Base-by-base conservation (phyloP, 2,888 invertebrate genomes). In the Sepiola atlantica region DNA sequence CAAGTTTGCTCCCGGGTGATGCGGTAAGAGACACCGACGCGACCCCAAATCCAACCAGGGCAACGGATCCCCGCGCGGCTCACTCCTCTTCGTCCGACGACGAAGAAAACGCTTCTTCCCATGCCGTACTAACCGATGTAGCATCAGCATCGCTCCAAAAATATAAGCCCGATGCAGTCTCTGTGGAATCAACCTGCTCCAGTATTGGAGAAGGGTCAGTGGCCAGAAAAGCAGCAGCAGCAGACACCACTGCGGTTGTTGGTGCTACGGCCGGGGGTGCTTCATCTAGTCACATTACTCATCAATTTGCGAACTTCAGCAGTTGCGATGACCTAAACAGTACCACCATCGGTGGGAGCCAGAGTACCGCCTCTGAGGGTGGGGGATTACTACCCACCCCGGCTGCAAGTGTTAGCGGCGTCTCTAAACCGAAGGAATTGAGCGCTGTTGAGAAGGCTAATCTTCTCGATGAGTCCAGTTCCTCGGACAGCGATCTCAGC, bases 401-500 rank as follows among this genome's bases (percentile, higher is more conserved):
- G 20, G 92, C 92, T 54, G 54, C 92, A 32, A 24, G 55, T n/a
- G 54, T n/a, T 18, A 54, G 92, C n/a, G 28, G 54, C 14, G 93
- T 16, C 32, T 14, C 93, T 21, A 93, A 93, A 57, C 35, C 55
- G 8, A 93, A 93, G 35, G 93, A 93, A 32, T 18, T 93, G 32
- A 93, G 61, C 24, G 32, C 92, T 54, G 92, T 55, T 6, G 93
- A 93, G 35, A 93, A 93, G 35, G 61, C 57, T 20, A 93, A 54
- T n/a, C 57, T 93, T 24, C 93, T 93, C 18, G 93, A 93, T n/a
- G 93, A 93, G 16, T 93, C 93, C 21, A 93, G 57, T 61, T 93
- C 93, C 14, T 93, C 93, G 35, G 93, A 93, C 32, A 93, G 93
- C 32, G 93, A 93, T 57, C 57, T 93, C 24, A 93, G 57, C 55